Evolutionary conservation across 1,140 invertebrate genomes (phyloP).

Genomic region (Penaeus vannamei): DNA sequence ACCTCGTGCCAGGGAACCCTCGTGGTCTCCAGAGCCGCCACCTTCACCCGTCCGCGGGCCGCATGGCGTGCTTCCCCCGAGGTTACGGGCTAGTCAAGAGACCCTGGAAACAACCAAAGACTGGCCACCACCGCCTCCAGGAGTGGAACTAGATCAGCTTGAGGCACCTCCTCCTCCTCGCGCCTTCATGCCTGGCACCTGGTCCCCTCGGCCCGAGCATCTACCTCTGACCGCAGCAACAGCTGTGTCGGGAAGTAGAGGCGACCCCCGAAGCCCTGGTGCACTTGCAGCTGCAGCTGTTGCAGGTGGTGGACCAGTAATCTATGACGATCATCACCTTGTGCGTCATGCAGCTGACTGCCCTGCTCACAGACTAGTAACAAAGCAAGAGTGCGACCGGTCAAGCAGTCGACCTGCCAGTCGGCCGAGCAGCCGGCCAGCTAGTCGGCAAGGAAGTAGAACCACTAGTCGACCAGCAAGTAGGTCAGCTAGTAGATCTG

Average conservation of each 20-base stretch:
- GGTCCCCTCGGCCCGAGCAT: conserved; percentile 68
- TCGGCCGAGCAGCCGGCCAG: conserved; percentile 65
- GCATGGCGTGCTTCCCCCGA: conserved; percentile 58
- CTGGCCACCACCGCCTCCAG: conserved; percentile 63
- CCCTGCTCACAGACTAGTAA: conserved; percentile 58
- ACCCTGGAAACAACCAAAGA: conserved; percentile 63
- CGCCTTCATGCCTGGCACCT: conserved; percentile 64
- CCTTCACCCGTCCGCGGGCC: conserved; percentile 65
- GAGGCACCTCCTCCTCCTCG: conserved; percentile 56
- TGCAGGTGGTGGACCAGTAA: conserved; percentile 43
- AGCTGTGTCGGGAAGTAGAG: conserved; percentile 41
- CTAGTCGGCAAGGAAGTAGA: conserved; percentile 67
- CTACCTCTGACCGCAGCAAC: conserved; percentile 65
- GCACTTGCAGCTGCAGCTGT: conserved; percentile 51
- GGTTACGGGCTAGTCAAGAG: conserved; percentile 67
- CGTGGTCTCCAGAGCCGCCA: conserved; percentile 67
- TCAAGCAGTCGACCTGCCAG: conserved; percentile 65
- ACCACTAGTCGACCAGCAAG: conserved; percentile 67
- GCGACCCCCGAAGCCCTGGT: conserved; percentile 65
- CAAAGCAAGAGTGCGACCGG: conserved; percentile 57
- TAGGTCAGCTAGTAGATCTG: conserved; percentile 68
- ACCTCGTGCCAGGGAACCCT: conserved; percentile 61
- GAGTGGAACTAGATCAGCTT: conserved; percentile 64
- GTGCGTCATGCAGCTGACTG: conserved; percentile 64
- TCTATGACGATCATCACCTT: conserved; percentile 48